phyloP scores from a whole-genome alignment of 2,113 vertebrate species.

The Menura novaehollandiae region DNA sequence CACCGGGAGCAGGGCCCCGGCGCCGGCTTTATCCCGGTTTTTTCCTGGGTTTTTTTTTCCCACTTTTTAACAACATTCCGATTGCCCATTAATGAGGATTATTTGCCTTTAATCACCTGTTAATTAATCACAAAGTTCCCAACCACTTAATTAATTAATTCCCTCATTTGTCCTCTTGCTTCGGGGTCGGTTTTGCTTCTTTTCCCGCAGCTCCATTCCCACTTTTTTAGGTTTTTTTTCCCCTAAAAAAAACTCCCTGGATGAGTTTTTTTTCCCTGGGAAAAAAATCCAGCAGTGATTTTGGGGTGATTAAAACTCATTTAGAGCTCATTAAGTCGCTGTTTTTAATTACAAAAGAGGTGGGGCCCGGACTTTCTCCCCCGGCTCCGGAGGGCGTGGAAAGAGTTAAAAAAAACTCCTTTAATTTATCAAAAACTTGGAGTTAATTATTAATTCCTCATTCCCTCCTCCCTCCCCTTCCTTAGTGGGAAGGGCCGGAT shows the following conservation, averaged over 20 bases:
- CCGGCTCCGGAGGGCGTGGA: rapidly evolving
- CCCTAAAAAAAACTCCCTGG: rapidly evolving
- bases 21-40: neutral
- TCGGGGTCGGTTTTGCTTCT: neutral
- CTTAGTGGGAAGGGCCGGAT: neutral
- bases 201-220: rapidly evolving
- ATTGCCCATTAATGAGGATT: too few relatives aligned
- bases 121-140: neutral
- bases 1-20: neutral
- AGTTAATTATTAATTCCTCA: neutral
- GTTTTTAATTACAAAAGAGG: neutral
- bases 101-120: neutral
- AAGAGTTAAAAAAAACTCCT: neutral
- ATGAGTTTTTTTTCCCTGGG: too few relatives aligned
- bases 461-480: neutral
- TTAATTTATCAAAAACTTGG: neutral
- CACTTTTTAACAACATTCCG: neutral
- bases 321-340: too few relatives aligned
- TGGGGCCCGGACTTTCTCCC: neutral
- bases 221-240: neutral
- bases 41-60: neutral
- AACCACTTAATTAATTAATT: neutral
- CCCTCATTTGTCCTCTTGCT: too few relatives aligned
- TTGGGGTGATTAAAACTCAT: neutral
- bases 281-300: too few relatives aligned